Base-by-base conservation (phyloP, 2,113 vertebrate genomes). In the Abramis brama region DNA sequence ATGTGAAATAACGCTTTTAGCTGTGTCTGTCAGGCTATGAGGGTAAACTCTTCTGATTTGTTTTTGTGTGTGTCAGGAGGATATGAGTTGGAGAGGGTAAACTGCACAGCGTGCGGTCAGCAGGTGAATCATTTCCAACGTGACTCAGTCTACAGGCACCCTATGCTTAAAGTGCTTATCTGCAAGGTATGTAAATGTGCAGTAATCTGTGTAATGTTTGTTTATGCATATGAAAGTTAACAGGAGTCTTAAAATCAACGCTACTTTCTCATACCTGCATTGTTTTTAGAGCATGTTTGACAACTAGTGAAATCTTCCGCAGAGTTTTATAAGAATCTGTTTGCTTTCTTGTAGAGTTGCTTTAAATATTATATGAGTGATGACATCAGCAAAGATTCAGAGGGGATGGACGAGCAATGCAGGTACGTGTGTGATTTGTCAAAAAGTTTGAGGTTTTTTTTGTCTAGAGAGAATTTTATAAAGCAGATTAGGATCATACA, bases 321-420 rank as follows among this genome's bases (percentile, higher is more conserved):
- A 21, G 36, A 45, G 25, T 11, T 79, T 59, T 74, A n/a, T 45
- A 15, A 30, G 8, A 23, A 30, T 82, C 9, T 75, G 2, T 33
- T 33, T 25, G 23, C 27, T 68, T 60, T 25, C 13, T 52, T 66
- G 1, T 19, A 86, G 76, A 87, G 59, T 30, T 86, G 84, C 77
- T 98, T 96, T 94, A 99, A 97, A 88, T 99, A 99, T 94, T 99
- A 99, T 89, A 97, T 95, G 94, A 99, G 98, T 76, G 98, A 99
- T 92, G 98, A 99, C 93, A 99, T 99, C 91, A 99, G 97, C 88
- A 97, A 96, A 88, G 98, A 99, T 89, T 95, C 95, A 39, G 98
- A 99, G 92, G 98, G 97, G 80, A 99, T 98, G 97, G 98, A 99
- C 89, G 98, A 99, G 80, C 98, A 99, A 91, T 99, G 98, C 94